Conservation (phyloP, 2,113 vertebrate species). For the Acanthisitta chloris region DNA sequence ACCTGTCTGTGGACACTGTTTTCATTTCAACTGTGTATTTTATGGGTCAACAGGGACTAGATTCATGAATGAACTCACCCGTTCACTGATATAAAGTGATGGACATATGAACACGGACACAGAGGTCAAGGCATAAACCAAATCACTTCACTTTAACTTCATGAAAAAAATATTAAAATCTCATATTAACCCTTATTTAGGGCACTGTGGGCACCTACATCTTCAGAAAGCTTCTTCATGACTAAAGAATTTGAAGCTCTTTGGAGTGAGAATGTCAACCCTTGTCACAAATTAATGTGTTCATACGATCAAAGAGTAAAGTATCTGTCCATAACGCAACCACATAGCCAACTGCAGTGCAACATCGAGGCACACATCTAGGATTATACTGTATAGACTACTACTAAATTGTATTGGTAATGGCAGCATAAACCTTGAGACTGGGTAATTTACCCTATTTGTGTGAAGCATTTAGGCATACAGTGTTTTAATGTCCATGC, state of each 20-base stretch:
- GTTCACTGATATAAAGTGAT: background rate
- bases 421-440: background rate
- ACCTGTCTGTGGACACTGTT: background rate
- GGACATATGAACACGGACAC: background rate
- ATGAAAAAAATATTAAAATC: background rate
- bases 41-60: background rate
- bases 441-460: background rate
- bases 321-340: background rate
- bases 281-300: background rate
- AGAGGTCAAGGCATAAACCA: background rate
- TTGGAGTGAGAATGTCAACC: background rate
- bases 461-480: background rate
- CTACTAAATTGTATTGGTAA: background rate
- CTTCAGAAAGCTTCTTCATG: background rate
- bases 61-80: background rate
- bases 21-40: background rate
- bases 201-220: fast-evolving
- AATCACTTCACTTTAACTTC: background rate
- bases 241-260: background rate
- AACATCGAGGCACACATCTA: background rate
- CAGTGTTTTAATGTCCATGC: background rate
- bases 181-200: background rate
- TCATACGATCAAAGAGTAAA: background rate
- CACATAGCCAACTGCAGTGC: background rate
- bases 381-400: background rate